phyloP scores from a whole-genome alignment of 2,797 vertebrate species.

The Xerus rutilus region DNA sequence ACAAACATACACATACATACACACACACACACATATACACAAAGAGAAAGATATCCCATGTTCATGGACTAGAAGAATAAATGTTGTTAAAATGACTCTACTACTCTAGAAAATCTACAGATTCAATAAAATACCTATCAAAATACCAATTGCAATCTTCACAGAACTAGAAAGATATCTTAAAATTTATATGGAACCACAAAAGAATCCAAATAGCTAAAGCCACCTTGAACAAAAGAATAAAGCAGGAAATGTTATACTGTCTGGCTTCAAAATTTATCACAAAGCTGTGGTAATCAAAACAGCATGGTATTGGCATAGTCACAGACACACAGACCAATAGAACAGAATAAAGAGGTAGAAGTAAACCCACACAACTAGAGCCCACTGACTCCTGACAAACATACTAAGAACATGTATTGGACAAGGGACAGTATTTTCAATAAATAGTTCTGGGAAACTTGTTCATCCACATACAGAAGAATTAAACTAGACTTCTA shows the following conservation, averaged over 20 bases:
- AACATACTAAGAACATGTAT: background rate
- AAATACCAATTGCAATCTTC: too few species aligned
- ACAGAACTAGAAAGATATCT: too few species aligned
- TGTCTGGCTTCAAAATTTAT: background rate
- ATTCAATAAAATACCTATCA: too few species aligned
- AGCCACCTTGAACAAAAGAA: background rate
- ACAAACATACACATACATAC: background rate
- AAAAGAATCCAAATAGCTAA: background rate
- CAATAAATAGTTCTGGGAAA: background rate
- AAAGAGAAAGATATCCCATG: background rate
- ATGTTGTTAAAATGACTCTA: background rate
- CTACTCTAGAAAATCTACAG: background rate
- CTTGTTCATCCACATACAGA: background rate
- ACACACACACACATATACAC: too few species aligned
- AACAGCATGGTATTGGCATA: background rate
- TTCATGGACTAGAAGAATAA: background rate
- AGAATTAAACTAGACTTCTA: background rate
- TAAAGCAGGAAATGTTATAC: background rate
- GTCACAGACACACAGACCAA: background rate
- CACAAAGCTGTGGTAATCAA: background rate
- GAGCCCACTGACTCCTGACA: background rate
- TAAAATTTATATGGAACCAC: background rate
- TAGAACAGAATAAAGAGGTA: background rate
- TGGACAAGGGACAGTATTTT: background rate
- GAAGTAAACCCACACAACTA: rapidly evolving